Base-by-base conservation (phyloP, 2,888 invertebrate species). In the Pandemis heparana region DNA sequence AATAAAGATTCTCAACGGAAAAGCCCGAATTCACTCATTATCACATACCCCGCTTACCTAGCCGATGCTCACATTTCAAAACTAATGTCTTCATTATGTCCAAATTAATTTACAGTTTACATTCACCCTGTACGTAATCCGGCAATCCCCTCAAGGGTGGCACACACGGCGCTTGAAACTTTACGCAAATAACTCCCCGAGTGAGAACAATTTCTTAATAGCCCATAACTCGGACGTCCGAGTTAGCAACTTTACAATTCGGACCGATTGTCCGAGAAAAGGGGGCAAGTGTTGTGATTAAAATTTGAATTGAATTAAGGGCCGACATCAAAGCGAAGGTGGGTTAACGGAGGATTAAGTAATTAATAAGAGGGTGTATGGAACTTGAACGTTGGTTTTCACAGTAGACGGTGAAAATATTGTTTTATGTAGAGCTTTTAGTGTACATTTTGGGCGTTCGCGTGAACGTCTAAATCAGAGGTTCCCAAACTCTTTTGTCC, bases 201-300 rank as follows among this genome's bases (percentile, higher is more conserved):
- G 63, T 63, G 64, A 69, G 73, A 73, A 73, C 73, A 73, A 73
- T 73, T 69, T 73, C 73, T 73, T 73, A 73, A 73, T 73, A 68
- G 73, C 68, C 73, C 68, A 73, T 73, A 73, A 73, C 73, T 73
- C 68, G 68, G 67, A 59, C 38, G 5, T 32, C 1, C 56, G 67
- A 63, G 65, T 71, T 61, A 64, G 65, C 56, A 59, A 73, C 68
- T 73, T 39, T 62, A 62, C 41, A 39, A 53, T 41, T 70, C 70
- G 62, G 70, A 62, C 53, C 62, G 65, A 65, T 65, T 65, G 65
- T 65, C 65, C 65, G 51, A 65, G 65, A 60, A 60, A 60, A 60
- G 60, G 60, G 60, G 53, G 43, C 32, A 65, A 71, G 66, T 71
- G 68, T 73, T 69, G 68, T 64, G 73, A 73, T 73, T 73, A 73